phyloP scores from a whole-genome alignment of 2,797 vertebrate genomes.

The Perodicticus potto region DNA sequence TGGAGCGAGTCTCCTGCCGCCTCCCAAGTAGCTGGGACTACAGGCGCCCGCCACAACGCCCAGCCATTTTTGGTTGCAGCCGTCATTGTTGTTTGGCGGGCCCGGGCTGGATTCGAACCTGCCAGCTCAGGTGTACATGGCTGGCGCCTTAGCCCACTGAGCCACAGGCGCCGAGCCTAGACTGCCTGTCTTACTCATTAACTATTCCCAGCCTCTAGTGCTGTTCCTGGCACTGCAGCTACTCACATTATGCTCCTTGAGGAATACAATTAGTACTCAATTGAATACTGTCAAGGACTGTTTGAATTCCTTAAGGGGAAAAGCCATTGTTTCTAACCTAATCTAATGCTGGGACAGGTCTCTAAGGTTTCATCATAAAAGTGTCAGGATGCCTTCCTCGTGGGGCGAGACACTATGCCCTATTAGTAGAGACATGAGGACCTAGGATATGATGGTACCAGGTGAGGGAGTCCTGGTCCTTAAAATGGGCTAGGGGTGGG shows the following conservation, averaged over 20 bases:
- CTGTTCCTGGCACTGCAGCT: neutral
- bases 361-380: neutral
- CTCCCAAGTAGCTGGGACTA: too few species aligned
- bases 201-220: neutral
- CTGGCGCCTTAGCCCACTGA: too few species aligned
- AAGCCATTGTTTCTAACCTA: neutral
- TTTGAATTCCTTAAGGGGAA: neutral
- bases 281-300: neutral
- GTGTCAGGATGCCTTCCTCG: neutral
- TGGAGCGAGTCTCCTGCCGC: too few species aligned
- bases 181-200: neutral
- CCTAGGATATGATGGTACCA: neutral
- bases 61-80: too few species aligned
- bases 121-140: too few species aligned
- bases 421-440: neutral
- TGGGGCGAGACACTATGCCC: neutral
- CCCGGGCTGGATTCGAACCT: too few species aligned
- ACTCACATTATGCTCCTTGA: neutral
- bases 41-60: too few species aligned
- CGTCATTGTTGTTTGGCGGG: too few species aligned
- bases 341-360: neutral
- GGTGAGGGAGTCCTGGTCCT: neutral
- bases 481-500: neutral
- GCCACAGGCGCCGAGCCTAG: too few species aligned
- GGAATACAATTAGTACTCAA: neutral